A percentile compares a stretch with the other conserved stretches of the same genome.
Evolutionary conservation across 2,113 vertebrate genomes (phyloP).

Genomic region (Indicator maculatus): DNA sequence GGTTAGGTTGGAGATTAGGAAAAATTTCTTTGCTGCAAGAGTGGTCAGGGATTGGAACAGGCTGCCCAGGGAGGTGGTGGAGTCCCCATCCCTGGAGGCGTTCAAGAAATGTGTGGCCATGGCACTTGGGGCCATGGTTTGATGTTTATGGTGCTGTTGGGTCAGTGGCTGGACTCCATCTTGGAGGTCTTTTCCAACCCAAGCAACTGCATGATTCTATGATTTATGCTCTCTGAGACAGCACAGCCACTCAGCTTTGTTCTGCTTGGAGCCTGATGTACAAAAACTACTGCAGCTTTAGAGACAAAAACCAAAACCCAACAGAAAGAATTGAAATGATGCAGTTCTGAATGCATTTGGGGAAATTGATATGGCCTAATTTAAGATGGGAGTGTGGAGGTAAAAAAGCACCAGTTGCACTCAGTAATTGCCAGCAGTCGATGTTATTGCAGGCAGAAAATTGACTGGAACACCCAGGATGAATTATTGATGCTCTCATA

Average conservation of each 20-base stretch:
- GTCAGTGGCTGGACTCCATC: no score
- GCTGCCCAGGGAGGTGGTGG: no score
- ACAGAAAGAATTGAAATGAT: background rate
- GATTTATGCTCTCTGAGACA: background rate
- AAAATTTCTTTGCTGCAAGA: no score
- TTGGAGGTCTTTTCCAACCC: no score
- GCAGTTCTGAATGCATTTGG: background rate
- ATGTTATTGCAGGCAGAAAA: conserved; percentile 48
- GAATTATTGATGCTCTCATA: conserved; percentile 69
- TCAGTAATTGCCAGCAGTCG: conserved; percentile 25
- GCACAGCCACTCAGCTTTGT: background rate
- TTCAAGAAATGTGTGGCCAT: no score
- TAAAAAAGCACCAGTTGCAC: conserved; percentile 58
- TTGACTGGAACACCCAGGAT: conserved; percentile 41
- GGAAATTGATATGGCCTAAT: background rate
- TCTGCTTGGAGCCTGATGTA: background rate
- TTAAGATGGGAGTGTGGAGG: background rate
- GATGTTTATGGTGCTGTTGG: no score
- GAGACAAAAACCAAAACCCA: background rate
- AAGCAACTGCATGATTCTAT: no score
- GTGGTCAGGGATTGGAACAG: no score
- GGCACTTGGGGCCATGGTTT: no score
- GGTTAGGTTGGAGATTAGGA: no score
- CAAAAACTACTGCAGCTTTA: background rate
- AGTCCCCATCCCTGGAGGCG: no score